Percentiles rank a stretch among this genome's conserved stretches.
Conservation (phyloP, 35 echinoderm and acorn worm genomes). For the Amphiura filiformis region DNA sequence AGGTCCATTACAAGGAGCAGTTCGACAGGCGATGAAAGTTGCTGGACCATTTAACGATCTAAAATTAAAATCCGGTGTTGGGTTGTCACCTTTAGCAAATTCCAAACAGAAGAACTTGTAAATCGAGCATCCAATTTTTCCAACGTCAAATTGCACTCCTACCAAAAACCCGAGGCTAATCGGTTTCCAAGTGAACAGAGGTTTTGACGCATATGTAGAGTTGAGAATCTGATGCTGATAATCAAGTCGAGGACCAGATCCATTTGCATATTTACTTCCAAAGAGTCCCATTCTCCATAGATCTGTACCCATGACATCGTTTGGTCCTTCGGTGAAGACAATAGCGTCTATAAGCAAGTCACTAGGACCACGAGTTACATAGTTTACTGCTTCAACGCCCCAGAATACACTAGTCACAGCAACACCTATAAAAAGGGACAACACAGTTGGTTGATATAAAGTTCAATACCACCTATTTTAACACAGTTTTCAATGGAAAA, state of each 20-base stretch:
- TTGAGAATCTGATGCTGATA: constrained; percentile 61
- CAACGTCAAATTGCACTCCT: constrained; percentile 45
- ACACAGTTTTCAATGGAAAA: background rate
- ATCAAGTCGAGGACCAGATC: constrained; percentile 69
- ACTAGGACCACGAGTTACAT: constrained; percentile 9
- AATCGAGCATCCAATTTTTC: constrained; percentile 45
- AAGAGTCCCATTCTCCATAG: constrained; percentile 88
- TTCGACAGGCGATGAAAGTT: constrained; percentile 1
- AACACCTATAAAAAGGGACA: constrained; percentile 30
- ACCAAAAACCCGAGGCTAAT: background rate
- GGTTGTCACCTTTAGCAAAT: constrained; percentile 43
- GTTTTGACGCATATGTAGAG: background rate
- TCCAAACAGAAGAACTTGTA: constrained; percentile 72
- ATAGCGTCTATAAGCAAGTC: constrained; percentile 4
- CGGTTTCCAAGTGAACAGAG: background rate
- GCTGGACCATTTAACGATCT: constrained; percentile 6
- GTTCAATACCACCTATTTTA: background rate
- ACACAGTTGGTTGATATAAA: background rate
- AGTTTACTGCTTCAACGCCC: background rate
- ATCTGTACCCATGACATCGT: constrained; percentile 42
- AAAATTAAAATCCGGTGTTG: constrained; percentile 38
- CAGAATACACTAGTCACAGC: constrained; percentile 50
- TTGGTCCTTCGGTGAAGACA: constrained; percentile 27
- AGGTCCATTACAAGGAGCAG: constrained; percentile 19
- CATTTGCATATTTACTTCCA: constrained; percentile 70